These are phyloP conservation scores for Paedocypris sp. DNA, from an alignment of 2,113 vertebrate species.

Conservation along the genomic window DNA sequence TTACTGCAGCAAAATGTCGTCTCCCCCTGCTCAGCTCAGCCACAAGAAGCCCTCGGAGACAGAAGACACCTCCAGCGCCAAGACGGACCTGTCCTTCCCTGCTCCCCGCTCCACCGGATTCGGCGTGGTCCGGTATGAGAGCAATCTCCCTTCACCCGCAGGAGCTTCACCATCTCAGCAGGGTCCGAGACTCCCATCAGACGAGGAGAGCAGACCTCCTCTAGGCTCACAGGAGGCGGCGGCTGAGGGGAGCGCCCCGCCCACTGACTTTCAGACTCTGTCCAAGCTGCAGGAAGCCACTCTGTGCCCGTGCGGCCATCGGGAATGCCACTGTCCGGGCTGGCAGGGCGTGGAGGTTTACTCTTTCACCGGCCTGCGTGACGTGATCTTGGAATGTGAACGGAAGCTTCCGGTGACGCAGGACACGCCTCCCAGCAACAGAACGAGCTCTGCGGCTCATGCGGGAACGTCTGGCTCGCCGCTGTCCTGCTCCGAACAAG, in stretches of 20 bases:
- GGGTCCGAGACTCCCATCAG: not conserved
- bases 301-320: conserved; percentile 46
- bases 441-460: conserved; percentile 57
- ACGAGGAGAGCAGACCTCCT: conserved; percentile 28
- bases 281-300: conserved; percentile 58
- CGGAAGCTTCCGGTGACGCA: conserved; percentile 48
- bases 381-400: conserved; percentile 69
- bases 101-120: conserved; percentile 48
- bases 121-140: conserved; percentile 42
- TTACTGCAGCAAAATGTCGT: conserved; percentile 70
- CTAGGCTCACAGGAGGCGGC: not conserved
- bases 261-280: conserved; percentile 75
- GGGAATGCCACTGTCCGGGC: conserved; percentile 60
- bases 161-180: conserved; percentile 17
- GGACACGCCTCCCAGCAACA: conserved; percentile 56
- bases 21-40: conserved; percentile 59
- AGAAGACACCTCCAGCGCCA: conserved; percentile 42
- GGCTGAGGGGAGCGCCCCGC: conserved; percentile 3
- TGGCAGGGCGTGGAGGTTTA: conserved; percentile 88
- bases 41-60: conserved; percentile 64
- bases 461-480: conserved; percentile 62
- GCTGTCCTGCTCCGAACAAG: conserved; percentile 92
- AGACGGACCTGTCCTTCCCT: conserved; percentile 50
- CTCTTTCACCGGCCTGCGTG: conserved; percentile 86
- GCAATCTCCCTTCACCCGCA: conserved; percentile 38